Evolutionary conservation across 2,888 invertebrate genomes (phyloP).

Genomic region (Napeogenes inachia): DNA sequence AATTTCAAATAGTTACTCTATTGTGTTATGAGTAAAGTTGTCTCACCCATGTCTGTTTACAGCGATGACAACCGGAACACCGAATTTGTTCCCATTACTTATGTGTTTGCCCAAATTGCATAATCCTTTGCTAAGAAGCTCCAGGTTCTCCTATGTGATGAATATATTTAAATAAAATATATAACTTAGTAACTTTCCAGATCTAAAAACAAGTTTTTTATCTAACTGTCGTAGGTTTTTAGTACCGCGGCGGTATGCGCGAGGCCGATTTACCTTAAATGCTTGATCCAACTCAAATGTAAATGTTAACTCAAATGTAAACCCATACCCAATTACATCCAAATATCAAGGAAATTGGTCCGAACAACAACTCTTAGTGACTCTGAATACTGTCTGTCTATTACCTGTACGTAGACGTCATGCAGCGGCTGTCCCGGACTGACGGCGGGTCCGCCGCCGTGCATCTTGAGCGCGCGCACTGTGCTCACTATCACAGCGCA

Average conservation of each 20-base stretch:
- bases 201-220: too few species aligned
- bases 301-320: too few species aligned
- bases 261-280: too few species aligned
- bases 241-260: too few species aligned
- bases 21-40: too few species aligned
- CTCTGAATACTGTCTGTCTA: background rate
- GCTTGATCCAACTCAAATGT: too few species aligned
- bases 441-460: constrained; percentile 97
- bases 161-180: too few species aligned
- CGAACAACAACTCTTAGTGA: background rate
- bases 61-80: constrained; percentile 95
- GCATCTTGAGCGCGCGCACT: constrained; percentile 97
- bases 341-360: too few species aligned
- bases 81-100: constrained; percentile 91
- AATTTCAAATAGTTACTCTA: too few species aligned
- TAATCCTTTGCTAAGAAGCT: constrained; percentile 89
- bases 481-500: constrained; percentile 96
- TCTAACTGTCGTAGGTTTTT: too few species aligned
- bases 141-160: constrained; percentile 85
- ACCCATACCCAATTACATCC: too few species aligned
- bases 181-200: too few species aligned
- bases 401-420: constrained; percentile 83
- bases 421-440: constrained; percentile 90
- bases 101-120: constrained; percentile 96
- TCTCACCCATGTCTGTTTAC: constrained; percentile 89